Conservation (phyloP, 2,797 vertebrate species). For the Hypotaenidia okinawae region DNA sequence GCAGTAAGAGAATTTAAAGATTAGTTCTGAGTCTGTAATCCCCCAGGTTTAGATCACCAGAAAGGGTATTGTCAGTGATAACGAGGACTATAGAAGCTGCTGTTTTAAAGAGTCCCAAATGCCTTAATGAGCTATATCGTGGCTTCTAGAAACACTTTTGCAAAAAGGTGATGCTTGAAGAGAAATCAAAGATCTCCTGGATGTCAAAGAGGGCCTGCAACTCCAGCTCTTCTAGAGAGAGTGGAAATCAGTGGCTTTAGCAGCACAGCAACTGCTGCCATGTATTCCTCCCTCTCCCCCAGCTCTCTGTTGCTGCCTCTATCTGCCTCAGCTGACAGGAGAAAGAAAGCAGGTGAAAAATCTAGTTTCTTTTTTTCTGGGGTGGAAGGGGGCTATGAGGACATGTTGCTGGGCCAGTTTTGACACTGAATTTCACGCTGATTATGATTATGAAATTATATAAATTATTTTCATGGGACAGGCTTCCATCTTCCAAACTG, state of each 20-base stretch:
- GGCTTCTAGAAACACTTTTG: neutral
- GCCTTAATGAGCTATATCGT: neutral
- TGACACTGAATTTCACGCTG: neutral
- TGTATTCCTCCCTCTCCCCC: accelerated
- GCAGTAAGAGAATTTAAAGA: neutral
- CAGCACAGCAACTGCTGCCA: neutral
- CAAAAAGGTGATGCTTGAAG: neutral
- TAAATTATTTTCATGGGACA: neutral
- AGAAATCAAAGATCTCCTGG: neutral
- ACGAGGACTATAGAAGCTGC: accelerated
- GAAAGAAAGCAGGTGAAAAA: neutral
- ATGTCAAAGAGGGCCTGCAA: neutral
- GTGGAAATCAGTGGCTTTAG: neutral
- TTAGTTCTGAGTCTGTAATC: neutral
- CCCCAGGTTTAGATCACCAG: neutral
- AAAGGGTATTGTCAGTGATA: neutral
- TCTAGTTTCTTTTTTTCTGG: accelerated
- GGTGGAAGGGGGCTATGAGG: neutral
- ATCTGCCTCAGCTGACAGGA: neutral
- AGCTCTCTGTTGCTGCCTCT: neutral
- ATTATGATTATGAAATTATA: neutral
- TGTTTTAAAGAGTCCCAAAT: neutral
- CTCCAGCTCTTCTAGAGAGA: neutral
- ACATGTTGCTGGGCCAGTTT: neutral
- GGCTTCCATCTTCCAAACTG: neutral